phyloP scores from a whole-genome alignment of 2,797 vertebrate genomes.

The Leuciscus waleckii region DNA sequence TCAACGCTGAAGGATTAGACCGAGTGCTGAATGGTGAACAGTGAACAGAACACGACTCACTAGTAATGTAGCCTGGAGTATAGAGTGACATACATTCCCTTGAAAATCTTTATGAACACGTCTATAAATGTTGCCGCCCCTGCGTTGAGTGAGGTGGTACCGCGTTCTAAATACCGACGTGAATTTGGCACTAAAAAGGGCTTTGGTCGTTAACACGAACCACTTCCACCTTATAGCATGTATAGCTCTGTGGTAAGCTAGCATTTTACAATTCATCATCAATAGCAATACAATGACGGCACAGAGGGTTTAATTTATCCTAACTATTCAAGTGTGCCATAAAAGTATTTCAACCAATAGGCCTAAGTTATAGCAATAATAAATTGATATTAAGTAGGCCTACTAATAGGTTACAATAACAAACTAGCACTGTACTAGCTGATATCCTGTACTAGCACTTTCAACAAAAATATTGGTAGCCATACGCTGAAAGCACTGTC shows the following conservation, averaged over 20 bases:
- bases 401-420: not conserved
- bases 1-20: conserved; percentile 3
- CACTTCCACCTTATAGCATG: not conserved
- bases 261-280: not conserved
- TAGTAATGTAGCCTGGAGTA: not conserved
- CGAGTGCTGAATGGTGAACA: not conserved
- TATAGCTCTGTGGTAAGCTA: not conserved
- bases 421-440: too few species aligned
- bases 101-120: conserved; percentile 25
- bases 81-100: conserved; percentile 1
- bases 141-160: not conserved
- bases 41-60: conserved; percentile 6
- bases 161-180: conserved; percentile 5
- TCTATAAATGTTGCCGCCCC: not conserved
- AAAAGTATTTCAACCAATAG: not conserved
- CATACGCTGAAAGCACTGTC: not conserved
- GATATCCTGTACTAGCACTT: not conserved
- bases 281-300: not conserved
- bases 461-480: not conserved
- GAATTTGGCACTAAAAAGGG: conserved; percentile 1
- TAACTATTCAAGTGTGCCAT: not conserved
- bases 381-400: not conserved
- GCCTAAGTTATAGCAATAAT: not conserved
- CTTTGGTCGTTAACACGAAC: conserved; percentile 19
- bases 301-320: not conserved